Base-by-base conservation (phyloP, 1,140 invertebrate species). In the Calephelis nemesis region DNA sequence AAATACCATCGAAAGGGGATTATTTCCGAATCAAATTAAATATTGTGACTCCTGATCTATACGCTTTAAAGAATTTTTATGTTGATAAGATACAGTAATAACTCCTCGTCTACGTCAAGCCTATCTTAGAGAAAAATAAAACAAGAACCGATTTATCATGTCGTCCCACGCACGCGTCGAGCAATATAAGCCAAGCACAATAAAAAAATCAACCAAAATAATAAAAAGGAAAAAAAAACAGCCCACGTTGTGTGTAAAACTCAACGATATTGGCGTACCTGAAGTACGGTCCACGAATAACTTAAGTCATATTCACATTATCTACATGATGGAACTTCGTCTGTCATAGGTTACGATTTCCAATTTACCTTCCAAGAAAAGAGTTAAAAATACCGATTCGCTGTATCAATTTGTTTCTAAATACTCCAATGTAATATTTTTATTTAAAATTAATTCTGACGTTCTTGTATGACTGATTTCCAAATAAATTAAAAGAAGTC, bases 241-340 rank as follows among this genome's bases (percentile, higher is more conserved):
- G 77, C 81, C 77, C 81, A 77, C 87, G 77, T 75, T 83, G 82
- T 83, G 81, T 91, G 86, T 91, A 91, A 91, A 89, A 89, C 87
- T 80, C 89, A 91, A 91, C 86, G 89, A 91, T 85, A 82, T 78
- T 79, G 80, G 79, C 81, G 73, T 77, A 83, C 78, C 78, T 66
- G 71, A 73, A 68, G 75, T 81, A 84, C 80, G 78, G 77, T 81
- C 81, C 79, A 81, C 78, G 81, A 85, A 88, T 91, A 88, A 89
- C 89, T 90, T 88, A 67, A 88, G 82, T 87, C 85, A 88, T 90
- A 90, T 91, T 90, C 87, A 91, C 87, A 91, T 87, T 91, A 90
- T 90, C 86, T 90, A 91, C 87, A 91, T 78, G 81, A 82, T 81
- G 85, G 83, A 87, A 84, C 89, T 90, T 87, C 80, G 85, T 90